A percentile compares a stretch with the other conserved stretches of the same genome.
Evolutionary conservation across 2,888 invertebrate genomes (phyloP).

Genomic region (Melitaea athalia): DNA sequence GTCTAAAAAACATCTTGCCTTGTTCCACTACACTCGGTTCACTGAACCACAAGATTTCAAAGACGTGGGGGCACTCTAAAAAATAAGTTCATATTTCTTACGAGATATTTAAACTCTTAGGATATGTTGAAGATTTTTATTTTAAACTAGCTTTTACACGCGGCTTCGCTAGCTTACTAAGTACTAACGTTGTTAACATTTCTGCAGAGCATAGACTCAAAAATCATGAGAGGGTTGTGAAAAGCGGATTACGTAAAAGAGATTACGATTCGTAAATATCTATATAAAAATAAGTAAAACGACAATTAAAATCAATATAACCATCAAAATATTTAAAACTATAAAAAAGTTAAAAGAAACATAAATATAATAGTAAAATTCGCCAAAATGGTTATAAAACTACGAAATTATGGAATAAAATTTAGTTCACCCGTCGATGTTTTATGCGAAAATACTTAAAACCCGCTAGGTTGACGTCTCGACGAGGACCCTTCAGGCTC

Average conservation of each 20-base stretch:
- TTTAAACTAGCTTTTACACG: neutral
- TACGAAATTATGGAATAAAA: constrained; percentile 6
- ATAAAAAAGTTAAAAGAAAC: neutral
- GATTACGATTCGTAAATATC: no score
- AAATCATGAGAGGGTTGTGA: neutral
- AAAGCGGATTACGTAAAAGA: neutral
- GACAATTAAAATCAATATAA: no score
- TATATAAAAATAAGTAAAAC: no score
- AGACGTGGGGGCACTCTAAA: constrained; percentile 21
- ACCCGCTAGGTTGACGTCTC: constrained; percentile 45
- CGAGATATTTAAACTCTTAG: neutral
- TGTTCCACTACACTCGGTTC: constrained; percentile 5
- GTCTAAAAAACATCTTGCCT: constrained; percentile 9
- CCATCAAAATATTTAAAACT: no score
- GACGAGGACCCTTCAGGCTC: constrained; percentile 43
- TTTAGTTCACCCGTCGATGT: constrained; percentile 28
- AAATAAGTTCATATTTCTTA: constrained; percentile 8
- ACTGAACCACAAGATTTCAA: constrained; percentile 23
- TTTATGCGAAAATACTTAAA: constrained; percentile 31
- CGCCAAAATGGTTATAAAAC: constrained; percentile 9
- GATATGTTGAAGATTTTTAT: neutral
- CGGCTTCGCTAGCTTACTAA: neutral
- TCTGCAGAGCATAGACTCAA: no score
- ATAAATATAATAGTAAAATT: neutral
- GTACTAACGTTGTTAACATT: no score